Percentiles rank a stretch among this genome's conserved stretches.
Evolutionary conservation across 2,797 vertebrate species (phyloP).

Genomic region (Mormyrus hasselquistii): DNA sequence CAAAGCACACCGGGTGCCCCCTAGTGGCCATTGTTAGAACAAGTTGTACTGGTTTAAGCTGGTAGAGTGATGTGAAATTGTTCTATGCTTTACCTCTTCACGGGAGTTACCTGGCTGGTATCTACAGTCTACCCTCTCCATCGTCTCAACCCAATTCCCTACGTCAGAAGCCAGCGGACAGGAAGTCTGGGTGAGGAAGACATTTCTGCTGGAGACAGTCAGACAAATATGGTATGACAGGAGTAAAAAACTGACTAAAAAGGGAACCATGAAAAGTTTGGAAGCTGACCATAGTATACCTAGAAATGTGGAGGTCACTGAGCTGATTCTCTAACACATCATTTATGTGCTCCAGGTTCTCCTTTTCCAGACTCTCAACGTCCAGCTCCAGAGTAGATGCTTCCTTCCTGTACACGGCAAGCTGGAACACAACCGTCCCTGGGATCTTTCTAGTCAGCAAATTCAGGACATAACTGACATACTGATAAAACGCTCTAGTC

Average conservation of each 20-base stretch:
- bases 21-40: conserved; percentile 36
- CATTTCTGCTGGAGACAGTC: conserved; percentile 38
- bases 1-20: conserved; percentile 27
- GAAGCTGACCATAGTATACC: conserved; percentile 42
- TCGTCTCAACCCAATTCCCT: conserved; percentile 29
- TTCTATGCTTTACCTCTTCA: background rate
- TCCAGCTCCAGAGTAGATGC: conserved; percentile 50
- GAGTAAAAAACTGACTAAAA: background rate
- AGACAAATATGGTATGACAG: background rate
- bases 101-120: conserved; percentile 46
- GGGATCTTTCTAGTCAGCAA: background rate
- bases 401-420: conserved; percentile 49
- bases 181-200: conserved; percentile 47
- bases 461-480: background rate
- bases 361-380: conserved; percentile 59
- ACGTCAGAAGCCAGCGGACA: conserved; percentile 32
- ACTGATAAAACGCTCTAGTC: background rate
- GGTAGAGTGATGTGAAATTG: background rate
- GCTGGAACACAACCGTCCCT: conserved; percentile 19
- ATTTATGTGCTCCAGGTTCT: conserved; percentile 60
- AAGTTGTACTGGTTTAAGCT: background rate
- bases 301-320: conserved; percentile 48
- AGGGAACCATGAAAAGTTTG: background rate
- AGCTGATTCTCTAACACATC: conserved; percentile 57
- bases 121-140: conserved; percentile 10